These are phyloP conservation scores for Xanthostigma xanthostigma DNA, from an alignment of 2,888 invertebrate species.

Conservation along the genomic window DNA sequence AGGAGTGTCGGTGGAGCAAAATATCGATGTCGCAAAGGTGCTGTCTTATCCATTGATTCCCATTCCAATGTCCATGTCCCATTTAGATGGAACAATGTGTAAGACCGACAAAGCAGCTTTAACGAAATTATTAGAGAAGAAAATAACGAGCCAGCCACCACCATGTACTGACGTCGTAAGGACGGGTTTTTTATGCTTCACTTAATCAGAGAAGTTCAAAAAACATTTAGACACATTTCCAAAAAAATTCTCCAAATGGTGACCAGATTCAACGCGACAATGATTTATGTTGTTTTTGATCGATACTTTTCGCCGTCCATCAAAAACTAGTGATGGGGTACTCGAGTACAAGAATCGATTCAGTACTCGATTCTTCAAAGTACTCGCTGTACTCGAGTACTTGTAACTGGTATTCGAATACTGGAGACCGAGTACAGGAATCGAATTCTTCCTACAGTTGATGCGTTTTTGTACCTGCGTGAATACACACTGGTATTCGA, in stretches of 20 bases:
- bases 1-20: constrained; percentile 9
- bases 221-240: constrained; percentile 7
- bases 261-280: background rate
- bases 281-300: background rate
- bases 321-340: constrained; percentile 4
- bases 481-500: too few relatives aligned
- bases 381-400: too few relatives aligned
- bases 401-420: too few relatives aligned
- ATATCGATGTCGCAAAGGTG: constrained; percentile 14
- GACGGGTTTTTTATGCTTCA: constrained; percentile 16
- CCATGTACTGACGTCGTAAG: too few relatives aligned
- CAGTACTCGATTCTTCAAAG: too few relatives aligned
- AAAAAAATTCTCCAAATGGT: constrained; percentile 11
- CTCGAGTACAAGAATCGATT: too few relatives aligned
- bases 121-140: too few relatives aligned
- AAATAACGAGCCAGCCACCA: too few relatives aligned
- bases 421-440: too few relatives aligned
- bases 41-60: constrained; percentile 14
- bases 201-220: constrained; percentile 12
- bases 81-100: constrained; percentile 14
- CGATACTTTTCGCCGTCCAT: constrained; percentile 6
- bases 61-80: constrained; percentile 14
- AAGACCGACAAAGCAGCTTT: constrained; percentile 18
- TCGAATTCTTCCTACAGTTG: too few relatives aligned
- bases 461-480: too few relatives aligned